Conservation (phyloP, 2,888 invertebrate genomes). For the Perizoma flavofasciatum region DNA sequence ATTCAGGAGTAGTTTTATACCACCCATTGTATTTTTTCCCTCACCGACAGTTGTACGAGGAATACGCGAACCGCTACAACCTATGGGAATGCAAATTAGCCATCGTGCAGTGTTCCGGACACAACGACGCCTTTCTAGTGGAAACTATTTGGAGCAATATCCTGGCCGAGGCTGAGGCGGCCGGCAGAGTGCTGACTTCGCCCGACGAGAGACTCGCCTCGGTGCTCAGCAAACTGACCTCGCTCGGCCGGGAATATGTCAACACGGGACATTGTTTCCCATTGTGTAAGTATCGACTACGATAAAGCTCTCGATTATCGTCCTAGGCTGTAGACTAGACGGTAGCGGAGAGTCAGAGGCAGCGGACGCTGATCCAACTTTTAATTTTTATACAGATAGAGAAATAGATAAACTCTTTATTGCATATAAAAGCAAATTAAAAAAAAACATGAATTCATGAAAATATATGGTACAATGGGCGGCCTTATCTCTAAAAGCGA, state of each 20-base stretch:
- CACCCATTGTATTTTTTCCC: constrained; percentile 1
- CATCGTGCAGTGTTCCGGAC: constrained; percentile 97
- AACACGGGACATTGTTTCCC: constrained; percentile 95
- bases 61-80: constrained; percentile 95
- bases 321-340: too few relatives aligned
- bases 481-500: too few relatives aligned
- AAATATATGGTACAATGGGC: too few relatives aligned
- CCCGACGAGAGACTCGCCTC: constrained; percentile 85
- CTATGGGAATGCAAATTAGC: constrained; percentile 97
- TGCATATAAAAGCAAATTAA: too few relatives aligned
- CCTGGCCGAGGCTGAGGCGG: constrained; percentile 84
- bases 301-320: background rate
- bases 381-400: too few relatives aligned
- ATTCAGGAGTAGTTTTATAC: too few relatives aligned
- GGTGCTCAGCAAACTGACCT: constrained; percentile 90
- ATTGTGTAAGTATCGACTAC: constrained; percentile 83
- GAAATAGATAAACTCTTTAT: too few relatives aligned
- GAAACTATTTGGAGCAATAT: constrained; percentile 97
- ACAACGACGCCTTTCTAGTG: constrained; percentile 93
- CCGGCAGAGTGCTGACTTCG: constrained; percentile 71
- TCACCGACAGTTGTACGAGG: constrained; percentile 89
- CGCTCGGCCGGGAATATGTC: constrained; percentile 90
- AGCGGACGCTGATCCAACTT: too few relatives aligned
- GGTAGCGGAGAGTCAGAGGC: background rate
- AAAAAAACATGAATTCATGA: too few relatives aligned